A percentile compares a stretch with the other conserved stretches of the same genome.
Evolutionary conservation across 2,888 invertebrate species (phyloP).

Genomic region (Girardia tigrina): DNA sequence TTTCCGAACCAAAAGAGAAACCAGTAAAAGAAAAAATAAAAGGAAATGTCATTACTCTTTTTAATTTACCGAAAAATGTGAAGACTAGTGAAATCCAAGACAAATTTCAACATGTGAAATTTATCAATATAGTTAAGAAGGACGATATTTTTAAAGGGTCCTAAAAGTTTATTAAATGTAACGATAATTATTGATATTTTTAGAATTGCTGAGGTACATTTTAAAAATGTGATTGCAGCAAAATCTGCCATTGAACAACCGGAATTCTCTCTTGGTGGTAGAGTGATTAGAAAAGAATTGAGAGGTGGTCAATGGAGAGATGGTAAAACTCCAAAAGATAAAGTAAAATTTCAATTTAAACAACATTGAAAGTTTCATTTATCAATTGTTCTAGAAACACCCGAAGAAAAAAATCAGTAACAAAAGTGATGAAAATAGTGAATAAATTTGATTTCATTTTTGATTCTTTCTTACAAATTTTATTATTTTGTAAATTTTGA

Average conservation of each 20-base stretch:
- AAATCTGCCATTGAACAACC: background rate
- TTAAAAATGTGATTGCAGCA: background rate
- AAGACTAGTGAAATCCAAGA: background rate
- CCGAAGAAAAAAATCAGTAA: no score
- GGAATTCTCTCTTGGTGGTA: background rate
- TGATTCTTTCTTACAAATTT: no score
- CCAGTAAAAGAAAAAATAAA: background rate
- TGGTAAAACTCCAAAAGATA: no score
- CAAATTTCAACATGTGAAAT: background rate
- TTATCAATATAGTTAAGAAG: background rate
- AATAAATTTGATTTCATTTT: no score
- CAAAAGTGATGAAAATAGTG: no score
- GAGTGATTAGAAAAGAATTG: slow-evolving; percentile 4
- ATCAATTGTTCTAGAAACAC: no score
- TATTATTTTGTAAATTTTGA: no score
- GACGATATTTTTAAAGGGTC: background rate
- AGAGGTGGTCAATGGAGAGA: slow-evolving; percentile 19
- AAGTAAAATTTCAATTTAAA: no score
- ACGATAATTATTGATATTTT: no score
- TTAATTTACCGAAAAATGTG: background rate
- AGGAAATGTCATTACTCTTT: slow-evolving; percentile 11
- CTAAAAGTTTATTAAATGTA: no score
- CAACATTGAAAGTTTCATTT: no score
- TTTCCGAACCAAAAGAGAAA: background rate
- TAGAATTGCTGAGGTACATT: slow-evolving; percentile 1